Evolutionary conservation across 2,113 vertebrate species (phyloP).

Genomic region (Ophthalmotilapia sp.): DNA sequence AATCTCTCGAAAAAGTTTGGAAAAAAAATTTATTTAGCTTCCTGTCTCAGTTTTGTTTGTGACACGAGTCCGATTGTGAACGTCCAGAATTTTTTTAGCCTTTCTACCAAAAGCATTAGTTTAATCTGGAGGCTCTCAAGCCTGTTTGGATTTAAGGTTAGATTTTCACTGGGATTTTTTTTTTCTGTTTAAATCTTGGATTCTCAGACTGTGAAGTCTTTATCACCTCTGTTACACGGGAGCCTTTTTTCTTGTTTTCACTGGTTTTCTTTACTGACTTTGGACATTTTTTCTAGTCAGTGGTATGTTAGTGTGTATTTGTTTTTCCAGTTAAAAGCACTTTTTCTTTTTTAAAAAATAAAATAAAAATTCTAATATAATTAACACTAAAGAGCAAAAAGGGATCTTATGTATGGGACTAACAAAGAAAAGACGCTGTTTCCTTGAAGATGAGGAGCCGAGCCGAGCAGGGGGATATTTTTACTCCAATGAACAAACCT

Average conservation of each 20-base stretch:
- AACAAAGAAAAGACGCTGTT: not conserved
- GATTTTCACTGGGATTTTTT: not conserved
- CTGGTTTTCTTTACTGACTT: not conserved
- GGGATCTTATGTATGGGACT: not conserved
- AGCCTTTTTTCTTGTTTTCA: not conserved
- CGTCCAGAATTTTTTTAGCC: not conserved
- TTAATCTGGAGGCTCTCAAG: not conserved
- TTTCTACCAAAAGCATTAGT: not conserved
- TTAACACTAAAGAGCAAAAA: not conserved
- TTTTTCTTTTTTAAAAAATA: not conserved
- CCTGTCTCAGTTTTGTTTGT: not conserved
- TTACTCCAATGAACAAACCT: conserved; percentile 39
- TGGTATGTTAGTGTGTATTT: not conserved
- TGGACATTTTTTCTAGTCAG: conserved; percentile 1
- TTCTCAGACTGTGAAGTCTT: conserved; percentile 17
- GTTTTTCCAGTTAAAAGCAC: not conserved
- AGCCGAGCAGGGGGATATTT: conserved; percentile 49
- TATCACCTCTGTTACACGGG: not conserved
- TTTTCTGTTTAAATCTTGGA: not conserved
- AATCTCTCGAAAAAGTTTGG: not conserved
- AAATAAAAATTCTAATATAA: not conserved
- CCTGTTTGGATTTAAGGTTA: not conserved
- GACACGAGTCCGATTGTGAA: not conserved
- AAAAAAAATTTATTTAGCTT: not conserved
- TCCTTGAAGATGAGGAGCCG: not conserved